Conservation (phyloP, 2,888 invertebrate genomes). For the Hybos culiciformis region DNA sequence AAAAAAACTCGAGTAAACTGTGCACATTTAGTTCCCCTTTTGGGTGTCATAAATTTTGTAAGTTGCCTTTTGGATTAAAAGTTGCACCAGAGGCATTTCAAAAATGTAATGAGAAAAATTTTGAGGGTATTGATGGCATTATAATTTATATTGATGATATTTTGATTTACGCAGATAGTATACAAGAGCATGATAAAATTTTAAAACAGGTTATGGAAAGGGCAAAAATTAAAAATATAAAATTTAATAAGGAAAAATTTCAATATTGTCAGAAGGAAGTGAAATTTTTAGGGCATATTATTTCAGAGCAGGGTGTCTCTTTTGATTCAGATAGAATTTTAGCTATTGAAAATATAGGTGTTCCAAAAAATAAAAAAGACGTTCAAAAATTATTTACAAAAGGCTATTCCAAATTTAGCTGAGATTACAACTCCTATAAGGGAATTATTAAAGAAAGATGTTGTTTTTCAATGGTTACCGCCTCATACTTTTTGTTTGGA, state of each 20-base stretch:
- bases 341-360: no score
- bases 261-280: constrained; percentile 17
- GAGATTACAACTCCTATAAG: constrained; percentile 9
- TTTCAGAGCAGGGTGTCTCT: constrained; percentile 7
- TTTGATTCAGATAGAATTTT: not conserved
- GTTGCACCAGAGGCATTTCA: constrained; percentile 18
- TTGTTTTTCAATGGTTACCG: constrained; percentile 4
- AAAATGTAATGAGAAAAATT: no score
- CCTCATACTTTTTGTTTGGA: constrained; percentile 1
- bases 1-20: constrained; percentile 4
- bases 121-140: constrained; percentile 14
- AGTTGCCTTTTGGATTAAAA: constrained; percentile 17
- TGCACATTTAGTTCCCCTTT: no score
- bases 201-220: constrained; percentile 18
- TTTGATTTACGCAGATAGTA: constrained; percentile 25
- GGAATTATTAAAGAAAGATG: constrained; percentile 7
- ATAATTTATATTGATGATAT: constrained; percentile 13
- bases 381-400: constrained; percentile 7
- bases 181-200: constrained; percentile 14
- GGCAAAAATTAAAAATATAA: constrained; percentile 18
- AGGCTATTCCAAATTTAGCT: constrained; percentile 17
- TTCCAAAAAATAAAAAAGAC: not conserved
- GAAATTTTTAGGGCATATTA: constrained; percentile 18
- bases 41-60: no score
- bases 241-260: constrained; percentile 21